These are phyloP conservation scores for Arrhopalites spinosus DNA, from an alignment of 2,888 invertebrate genomes.

Conservation along the genomic window DNA sequence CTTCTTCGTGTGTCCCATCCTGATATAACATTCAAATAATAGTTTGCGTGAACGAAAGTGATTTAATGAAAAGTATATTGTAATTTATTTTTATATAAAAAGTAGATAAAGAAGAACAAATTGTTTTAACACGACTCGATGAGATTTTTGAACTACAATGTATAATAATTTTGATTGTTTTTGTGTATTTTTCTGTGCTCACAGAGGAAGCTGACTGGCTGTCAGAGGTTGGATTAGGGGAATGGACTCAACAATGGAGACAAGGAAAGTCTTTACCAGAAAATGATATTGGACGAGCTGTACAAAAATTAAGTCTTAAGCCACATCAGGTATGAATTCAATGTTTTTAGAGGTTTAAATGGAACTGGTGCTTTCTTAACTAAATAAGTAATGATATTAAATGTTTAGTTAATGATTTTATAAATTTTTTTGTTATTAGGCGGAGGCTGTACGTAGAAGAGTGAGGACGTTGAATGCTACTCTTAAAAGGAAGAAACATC, in stretches of 20 bases:
- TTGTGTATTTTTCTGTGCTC: conserved; percentile 25
- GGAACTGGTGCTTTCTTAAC: neutral
- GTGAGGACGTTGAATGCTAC: conserved; percentile 79
- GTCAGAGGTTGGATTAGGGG: conserved; percentile 54
- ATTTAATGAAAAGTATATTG: too few species aligned
- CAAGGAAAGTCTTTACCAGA: conserved; percentile 56
- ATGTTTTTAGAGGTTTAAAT: neutral
- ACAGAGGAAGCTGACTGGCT: conserved; percentile 56
- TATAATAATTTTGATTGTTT: neutral
- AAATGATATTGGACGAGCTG: conserved; percentile 56
- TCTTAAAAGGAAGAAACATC: conserved; percentile 66
- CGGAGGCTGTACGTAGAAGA: conserved; percentile 75
- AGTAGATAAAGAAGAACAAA: too few species aligned
- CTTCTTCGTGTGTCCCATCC: too few species aligned
- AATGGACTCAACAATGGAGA: conserved; percentile 55
- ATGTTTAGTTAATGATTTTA: neutral
- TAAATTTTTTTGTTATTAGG: conserved; percentile 60
- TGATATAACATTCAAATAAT: too few species aligned
- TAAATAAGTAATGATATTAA: neutral
- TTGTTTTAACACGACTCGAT: too few species aligned
- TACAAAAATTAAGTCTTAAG: conserved; percentile 56
- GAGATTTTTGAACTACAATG: too few species aligned
- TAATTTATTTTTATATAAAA: too few species aligned
- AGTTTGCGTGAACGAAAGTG: too few species aligned
- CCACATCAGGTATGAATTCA: conserved; percentile 54